Conservation (phyloP, 30 jellyfish, hydroid and myxozoan genomes). For the Sanderia malayensis region DNA sequence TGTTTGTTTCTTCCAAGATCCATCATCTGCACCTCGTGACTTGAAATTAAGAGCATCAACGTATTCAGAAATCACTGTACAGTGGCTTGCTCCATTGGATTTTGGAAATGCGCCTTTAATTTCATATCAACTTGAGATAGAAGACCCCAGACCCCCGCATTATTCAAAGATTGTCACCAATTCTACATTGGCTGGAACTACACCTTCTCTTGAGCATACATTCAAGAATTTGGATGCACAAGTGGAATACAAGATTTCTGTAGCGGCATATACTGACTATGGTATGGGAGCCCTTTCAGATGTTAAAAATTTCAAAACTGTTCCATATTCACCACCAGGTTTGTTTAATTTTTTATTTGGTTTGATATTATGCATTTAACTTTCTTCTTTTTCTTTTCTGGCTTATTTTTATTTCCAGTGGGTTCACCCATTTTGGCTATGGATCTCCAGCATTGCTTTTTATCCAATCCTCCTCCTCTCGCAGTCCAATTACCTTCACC, state of each 20-base stretch:
- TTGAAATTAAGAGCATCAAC: not conserved
- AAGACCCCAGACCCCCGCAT: not conserved
- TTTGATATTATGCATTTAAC: too few relatives aligned
- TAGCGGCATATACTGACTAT: not conserved
- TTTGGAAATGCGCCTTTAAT: not conserved
- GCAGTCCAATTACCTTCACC: too few relatives aligned
- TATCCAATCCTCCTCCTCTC: too few relatives aligned
- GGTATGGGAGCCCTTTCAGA: not conserved
- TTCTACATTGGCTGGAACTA: not conserved
- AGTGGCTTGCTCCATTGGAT: not conserved
- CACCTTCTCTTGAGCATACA: not conserved
- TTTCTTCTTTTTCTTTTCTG: too few relatives aligned
- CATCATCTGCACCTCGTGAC: not conserved
- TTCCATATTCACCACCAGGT: too few relatives aligned
- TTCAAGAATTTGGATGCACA: not conserved
- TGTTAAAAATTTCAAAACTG: too few relatives aligned
- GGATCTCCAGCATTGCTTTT: too few relatives aligned
- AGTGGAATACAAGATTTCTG: not conserved
- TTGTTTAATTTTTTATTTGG: too few relatives aligned
- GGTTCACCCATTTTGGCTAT: too few relatives aligned
- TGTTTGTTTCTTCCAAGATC: not conserved
- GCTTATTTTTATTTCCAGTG: too few relatives aligned
- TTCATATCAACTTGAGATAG: not conserved
- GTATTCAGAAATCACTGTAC: not conserved
- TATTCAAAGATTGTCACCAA: not conserved